Evolutionary conservation across 2,888 invertebrate genomes (phyloP).

Genomic region (Athalia rosae): DNA sequence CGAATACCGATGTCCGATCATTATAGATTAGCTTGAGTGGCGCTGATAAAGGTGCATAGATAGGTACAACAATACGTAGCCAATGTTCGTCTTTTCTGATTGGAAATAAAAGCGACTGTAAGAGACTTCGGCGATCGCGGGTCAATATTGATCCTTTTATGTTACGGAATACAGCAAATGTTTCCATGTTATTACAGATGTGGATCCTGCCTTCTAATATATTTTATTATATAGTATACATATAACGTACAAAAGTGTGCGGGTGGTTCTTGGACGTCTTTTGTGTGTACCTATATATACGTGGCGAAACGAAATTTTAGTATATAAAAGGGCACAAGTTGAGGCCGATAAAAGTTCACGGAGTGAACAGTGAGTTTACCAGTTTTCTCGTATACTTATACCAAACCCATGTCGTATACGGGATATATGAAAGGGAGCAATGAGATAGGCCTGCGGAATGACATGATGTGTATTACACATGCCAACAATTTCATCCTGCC

Average conservation of each 20-base stretch:
- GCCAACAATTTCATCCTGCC: background rate
- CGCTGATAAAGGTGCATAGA: no score
- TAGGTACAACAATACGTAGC: background rate
- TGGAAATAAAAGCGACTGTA: background rate
- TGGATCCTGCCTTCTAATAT: slow-evolving; percentile 12
- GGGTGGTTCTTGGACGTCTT: background rate
- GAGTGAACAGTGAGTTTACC: slow-evolving; percentile 5
- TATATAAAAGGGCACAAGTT: slow-evolving; percentile 4
- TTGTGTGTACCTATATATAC: no score
- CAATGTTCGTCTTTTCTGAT: background rate
- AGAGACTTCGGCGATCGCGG: background rate
- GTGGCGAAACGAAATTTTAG: background rate
- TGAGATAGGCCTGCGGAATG: background rate
- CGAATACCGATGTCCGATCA: background rate
- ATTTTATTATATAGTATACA: background rate
- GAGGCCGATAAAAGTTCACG: background rate
- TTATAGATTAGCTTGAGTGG: background rate
- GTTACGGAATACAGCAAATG: background rate
- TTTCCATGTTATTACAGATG: slow-evolving; percentile 30
- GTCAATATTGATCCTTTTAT: slow-evolving; percentile 26
- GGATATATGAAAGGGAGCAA: background rate
- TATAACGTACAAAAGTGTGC: background rate
- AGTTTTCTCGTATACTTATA: background rate
- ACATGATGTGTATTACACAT: background rate
- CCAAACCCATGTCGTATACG: no score